A percentile compares a stretch with the other conserved stretches of the same genome.
Conservation (phyloP, 1,140 invertebrate genomes). For the Drosophila simulans region DNA sequence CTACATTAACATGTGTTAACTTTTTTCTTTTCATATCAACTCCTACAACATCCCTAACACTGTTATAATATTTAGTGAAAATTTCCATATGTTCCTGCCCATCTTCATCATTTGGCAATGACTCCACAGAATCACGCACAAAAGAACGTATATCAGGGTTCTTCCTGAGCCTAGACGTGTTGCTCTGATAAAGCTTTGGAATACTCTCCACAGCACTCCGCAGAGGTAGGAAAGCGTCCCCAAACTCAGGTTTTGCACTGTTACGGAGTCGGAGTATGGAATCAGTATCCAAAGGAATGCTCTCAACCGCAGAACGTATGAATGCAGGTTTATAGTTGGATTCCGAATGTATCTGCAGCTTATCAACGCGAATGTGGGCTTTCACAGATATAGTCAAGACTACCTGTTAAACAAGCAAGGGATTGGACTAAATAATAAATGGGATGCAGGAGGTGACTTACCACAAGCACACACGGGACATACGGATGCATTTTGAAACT, state of each 20-base stretch:
- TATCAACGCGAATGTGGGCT: constrained; percentile 63
- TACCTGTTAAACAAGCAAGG: constrained; percentile 15
- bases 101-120: constrained; percentile 84
- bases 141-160: constrained; percentile 59
- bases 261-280: constrained; percentile 42
- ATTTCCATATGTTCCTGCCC: constrained; percentile 27
- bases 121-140: constrained; percentile 88
- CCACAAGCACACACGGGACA: constrained; percentile 51
- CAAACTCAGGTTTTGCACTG: constrained; percentile 59
- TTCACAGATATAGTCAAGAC: constrained; percentile 23
- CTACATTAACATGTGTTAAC: constrained; percentile 32
- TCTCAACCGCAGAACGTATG: constrained; percentile 86
- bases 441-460: constrained; percentile 29
- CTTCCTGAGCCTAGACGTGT: constrained; percentile 38
- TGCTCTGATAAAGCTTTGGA: constrained; percentile 80
- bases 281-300: constrained; percentile 76
- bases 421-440: background rate
- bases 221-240: constrained; percentile 85
- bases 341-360: constrained; percentile 50
- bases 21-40: constrained; percentile 33
- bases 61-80: constrained; percentile 1
- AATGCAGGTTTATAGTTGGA: constrained; percentile 81
- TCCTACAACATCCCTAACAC: constrained; percentile 31
- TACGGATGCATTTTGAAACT: constrained; percentile 34
- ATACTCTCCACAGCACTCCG: constrained; percentile 87